These are phyloP conservation scores for Latrodectus hesperus DNA, from an alignment of 2,888 invertebrate species.

Conservation along the genomic window DNA sequence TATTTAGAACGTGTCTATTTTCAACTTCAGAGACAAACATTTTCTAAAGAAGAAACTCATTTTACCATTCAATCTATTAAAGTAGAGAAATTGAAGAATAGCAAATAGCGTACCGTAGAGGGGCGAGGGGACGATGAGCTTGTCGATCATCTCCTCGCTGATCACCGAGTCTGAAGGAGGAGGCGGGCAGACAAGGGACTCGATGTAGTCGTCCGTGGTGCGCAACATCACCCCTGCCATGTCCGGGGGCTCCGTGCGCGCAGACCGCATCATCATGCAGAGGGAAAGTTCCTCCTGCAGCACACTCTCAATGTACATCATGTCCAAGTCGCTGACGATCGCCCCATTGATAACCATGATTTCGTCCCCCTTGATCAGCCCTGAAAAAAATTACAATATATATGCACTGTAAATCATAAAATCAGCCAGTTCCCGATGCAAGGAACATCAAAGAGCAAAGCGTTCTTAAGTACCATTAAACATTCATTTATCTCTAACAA, in stretches of 20 bases:
- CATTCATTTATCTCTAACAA: too few relatives aligned
- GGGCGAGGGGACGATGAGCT: slow-evolving; percentile 96
- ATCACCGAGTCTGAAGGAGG: slow-evolving; percentile 93
- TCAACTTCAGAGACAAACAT: too few relatives aligned
- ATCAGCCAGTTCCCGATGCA: not conserved
- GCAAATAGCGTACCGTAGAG: slow-evolving; percentile 85
- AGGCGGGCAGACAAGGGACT: slow-evolving; percentile 89
- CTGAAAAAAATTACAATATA: slow-evolving; percentile 77
- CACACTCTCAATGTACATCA: slow-evolving; percentile 98
- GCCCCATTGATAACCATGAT: slow-evolving; percentile 99
- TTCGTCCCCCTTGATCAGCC: slow-evolving; percentile 97
- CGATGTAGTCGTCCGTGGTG: slow-evolving; percentile 89
- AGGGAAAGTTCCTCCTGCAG: slow-evolving; percentile 94
- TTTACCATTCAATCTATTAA: too few relatives aligned
- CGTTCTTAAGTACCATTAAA: too few relatives aligned
- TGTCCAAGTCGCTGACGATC: slow-evolving; percentile 97
- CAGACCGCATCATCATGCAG: slow-evolving; percentile 97
- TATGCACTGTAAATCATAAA: not conserved
- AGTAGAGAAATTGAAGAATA: too few relatives aligned
- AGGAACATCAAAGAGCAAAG: not conserved
- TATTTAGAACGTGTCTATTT: too few relatives aligned
- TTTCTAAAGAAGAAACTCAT: too few relatives aligned
- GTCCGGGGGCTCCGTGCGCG: slow-evolving; percentile 81
- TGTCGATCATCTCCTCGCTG: slow-evolving; percentile 96
- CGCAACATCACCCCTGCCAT: slow-evolving; percentile 33